Conservation (phyloP, 2,888 invertebrate species). For the Netelia fuscicornis region DNA sequence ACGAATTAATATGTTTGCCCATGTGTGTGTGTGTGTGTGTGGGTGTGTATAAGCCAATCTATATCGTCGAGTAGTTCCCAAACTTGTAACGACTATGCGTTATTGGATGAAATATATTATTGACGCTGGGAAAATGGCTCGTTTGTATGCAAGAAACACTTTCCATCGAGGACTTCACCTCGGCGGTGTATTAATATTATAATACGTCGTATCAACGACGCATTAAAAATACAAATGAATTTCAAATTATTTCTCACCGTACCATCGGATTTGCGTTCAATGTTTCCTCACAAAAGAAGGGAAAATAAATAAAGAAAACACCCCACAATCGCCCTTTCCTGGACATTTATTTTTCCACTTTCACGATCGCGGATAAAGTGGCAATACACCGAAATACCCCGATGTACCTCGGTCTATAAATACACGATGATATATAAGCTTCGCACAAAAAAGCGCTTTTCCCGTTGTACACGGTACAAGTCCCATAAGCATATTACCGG, state of each 20-base stretch:
- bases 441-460: neutral
- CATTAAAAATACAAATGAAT: neutral
- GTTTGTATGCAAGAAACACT: constrained; percentile 39
- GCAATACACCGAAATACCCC: constrained; percentile 33
- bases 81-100: constrained; percentile 57
- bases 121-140: constrained; percentile 27
- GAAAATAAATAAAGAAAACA: too few relatives aligned
- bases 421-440: constrained; percentile 28
- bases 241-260: neutral
- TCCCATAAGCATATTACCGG: constrained; percentile 41
- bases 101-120: constrained; percentile 60
- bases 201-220: too few relatives aligned
- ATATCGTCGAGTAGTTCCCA: constrained; percentile 36
- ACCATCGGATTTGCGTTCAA: too few relatives aligned
- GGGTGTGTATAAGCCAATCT: constrained; percentile 12
- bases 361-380: constrained; percentile 55
- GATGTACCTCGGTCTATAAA: constrained; percentile 28
- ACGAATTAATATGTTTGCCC: neutral
- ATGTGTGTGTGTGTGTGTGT: neutral
- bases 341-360: constrained; percentile 44
- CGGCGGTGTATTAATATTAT: constrained; percentile 1
- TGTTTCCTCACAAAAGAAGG: too few relatives aligned
- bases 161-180: neutral
- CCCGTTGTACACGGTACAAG: constrained; percentile 6
- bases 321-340: too few relatives aligned